Conservation (phyloP, 2,113 vertebrate genomes). For the Bujurquina vittata region DNA sequence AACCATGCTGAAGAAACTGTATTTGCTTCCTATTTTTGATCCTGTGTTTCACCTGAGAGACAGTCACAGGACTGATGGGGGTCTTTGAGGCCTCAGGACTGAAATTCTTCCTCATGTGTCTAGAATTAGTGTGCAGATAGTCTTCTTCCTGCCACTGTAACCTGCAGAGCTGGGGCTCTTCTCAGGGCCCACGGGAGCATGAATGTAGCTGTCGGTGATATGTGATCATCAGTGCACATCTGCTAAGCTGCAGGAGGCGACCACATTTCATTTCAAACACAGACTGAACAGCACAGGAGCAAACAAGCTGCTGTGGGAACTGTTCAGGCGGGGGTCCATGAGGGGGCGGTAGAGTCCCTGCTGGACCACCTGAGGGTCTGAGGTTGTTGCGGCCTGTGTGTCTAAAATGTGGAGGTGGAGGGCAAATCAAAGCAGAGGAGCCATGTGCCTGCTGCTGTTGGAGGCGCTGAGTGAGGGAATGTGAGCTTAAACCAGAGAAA, state of each 20-base stretch:
- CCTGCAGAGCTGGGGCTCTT: background rate
- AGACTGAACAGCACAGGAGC: background rate
- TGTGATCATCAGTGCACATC: background rate
- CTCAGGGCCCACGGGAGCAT: no score
- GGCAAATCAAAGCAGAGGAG: background rate
- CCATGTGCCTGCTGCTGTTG: background rate
- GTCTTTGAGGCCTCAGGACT: background rate
- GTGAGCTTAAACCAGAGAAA: background rate
- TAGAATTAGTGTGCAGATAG: background rate
- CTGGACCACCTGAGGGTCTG: background rate
- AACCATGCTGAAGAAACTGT: no score
- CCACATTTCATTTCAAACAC: background rate
- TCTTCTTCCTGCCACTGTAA: background rate
- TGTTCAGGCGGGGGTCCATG: constrained; percentile 17
- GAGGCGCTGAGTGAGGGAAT: background rate
- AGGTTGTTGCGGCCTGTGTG: background rate
- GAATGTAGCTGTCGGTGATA: background rate
- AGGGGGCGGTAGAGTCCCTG: constrained; percentile 60
- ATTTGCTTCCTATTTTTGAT: no score
- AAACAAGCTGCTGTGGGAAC: background rate
- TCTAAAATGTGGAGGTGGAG: background rate
- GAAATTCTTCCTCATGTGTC: background rate
- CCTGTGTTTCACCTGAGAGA: background rate
- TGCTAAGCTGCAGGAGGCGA: background rate
- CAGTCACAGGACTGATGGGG: background rate